Conservation (phyloP, 2,888 invertebrate genomes). For the Oxycera nigricornis region DNA sequence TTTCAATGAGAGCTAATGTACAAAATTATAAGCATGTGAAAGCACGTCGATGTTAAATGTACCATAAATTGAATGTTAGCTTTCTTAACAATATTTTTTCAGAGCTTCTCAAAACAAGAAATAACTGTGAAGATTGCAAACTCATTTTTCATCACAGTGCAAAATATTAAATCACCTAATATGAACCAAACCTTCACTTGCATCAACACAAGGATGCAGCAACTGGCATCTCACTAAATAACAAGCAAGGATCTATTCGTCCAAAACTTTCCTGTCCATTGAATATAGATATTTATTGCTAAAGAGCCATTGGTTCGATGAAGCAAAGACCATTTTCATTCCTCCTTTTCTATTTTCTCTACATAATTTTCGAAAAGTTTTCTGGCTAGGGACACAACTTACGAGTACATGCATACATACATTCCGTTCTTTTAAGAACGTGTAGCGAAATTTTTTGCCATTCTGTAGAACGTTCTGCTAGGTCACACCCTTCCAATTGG, state of each 20-base stretch:
- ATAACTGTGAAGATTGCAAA: no score
- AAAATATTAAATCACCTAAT: constrained; percentile 60
- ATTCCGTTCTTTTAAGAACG: constrained; percentile 19
- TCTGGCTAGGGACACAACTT: constrained; percentile 26
- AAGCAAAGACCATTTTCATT: constrained; percentile 46
- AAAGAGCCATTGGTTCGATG: constrained; percentile 48
- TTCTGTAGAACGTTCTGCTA: not conserved
- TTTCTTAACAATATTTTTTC: no score
- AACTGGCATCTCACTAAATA: constrained; percentile 44
- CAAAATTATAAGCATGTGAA: not conserved
- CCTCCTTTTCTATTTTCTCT: constrained; percentile 29
- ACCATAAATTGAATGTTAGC: no score
- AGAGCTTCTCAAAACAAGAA: no score
- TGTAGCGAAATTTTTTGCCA: constrained; percentile 5
- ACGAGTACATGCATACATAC: not conserved
- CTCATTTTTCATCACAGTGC: constrained; percentile 52
- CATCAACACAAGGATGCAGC: not conserved
- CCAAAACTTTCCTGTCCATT: constrained; percentile 44
- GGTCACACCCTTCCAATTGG: not conserved
- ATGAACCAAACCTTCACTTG: constrained; percentile 54
- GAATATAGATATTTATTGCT: constrained; percentile 47
- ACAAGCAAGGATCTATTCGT: constrained; percentile 44
- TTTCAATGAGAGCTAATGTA: not conserved
- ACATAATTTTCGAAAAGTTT: constrained; percentile 5
- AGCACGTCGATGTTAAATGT: no score